Percentiles rank a stretch among this genome's conserved stretches.
Conservation (phyloP, 2,888 invertebrate species). For the Raillietiella orientalis region DNA sequence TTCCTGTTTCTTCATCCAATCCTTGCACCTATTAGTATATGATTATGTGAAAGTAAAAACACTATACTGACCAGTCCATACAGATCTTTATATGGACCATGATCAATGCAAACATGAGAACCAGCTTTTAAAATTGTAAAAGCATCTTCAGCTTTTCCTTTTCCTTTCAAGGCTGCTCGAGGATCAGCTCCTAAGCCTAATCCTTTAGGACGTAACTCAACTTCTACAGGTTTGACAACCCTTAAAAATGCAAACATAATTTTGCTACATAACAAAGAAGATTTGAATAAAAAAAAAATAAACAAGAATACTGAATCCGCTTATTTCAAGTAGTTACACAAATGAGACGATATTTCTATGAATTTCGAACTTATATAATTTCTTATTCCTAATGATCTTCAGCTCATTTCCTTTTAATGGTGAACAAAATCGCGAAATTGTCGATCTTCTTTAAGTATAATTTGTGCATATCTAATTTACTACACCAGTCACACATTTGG, state of each 20-base stretch:
- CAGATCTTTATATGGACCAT: slow-evolving; percentile 35
- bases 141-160: too few relatives aligned
- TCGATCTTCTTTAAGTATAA: too few relatives aligned
- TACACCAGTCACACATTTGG: too few relatives aligned
- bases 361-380: slow-evolving; percentile 2
- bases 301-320: too few relatives aligned
- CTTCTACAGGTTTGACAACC: slow-evolving; percentile 19
- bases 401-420: too few relatives aligned
- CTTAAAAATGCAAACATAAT: slow-evolving; percentile 13
- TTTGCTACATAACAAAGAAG: too few relatives aligned
- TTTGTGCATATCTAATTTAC: too few relatives aligned
- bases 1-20: slow-evolving; percentile 45
- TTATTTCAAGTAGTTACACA: too few relatives aligned
- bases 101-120: slow-evolving; percentile 35
- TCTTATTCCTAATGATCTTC: too few relatives aligned
- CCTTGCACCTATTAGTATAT: slow-evolving; percentile 25
- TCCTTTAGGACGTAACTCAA: slow-evolving; percentile 55
- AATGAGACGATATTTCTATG: background rate
- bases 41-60: slow-evolving; percentile 8
- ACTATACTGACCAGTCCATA: slow-evolving; percentile 35
- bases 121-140: too few relatives aligned
- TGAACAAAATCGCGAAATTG: too few relatives aligned
- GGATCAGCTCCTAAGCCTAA: slow-evolving; percentile 65
- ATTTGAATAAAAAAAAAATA: too few relatives aligned
- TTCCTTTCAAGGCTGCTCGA: slow-evolving; percentile 8